Evolutionary conservation across 2,113 vertebrate species (phyloP).

Genomic region (Grammomys surdaster): DNA sequence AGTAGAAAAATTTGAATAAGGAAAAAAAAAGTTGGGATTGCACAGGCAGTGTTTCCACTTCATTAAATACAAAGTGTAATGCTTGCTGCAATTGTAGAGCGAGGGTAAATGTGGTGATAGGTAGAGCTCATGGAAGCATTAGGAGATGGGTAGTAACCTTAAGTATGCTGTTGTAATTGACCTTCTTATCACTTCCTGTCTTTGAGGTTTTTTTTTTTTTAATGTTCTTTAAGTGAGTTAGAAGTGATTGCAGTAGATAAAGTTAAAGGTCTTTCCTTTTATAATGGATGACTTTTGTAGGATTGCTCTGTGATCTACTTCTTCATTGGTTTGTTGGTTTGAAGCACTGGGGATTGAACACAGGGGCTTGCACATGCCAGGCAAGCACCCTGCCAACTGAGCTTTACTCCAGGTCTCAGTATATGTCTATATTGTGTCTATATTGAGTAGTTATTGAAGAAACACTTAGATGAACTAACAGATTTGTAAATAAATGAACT

Average conservation of each 20-base stretch:
- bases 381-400: not conserved
- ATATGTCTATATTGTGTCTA: not conserved
- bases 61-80: not conserved
- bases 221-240: not conserved
- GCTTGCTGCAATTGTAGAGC: conserved; percentile 50
- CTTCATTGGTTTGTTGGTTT: not conserved
- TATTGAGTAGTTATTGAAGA: conserved; percentile 14
- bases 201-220: not conserved
- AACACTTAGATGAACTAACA: conserved; percentile 27
- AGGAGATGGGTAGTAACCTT: not conserved
- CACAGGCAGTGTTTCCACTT: not conserved
- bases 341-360: not conserved
- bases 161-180: not conserved
- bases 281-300: conserved; percentile 17
- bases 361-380: not conserved
- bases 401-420: not conserved
- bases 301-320: conserved; percentile 1
- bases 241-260: not conserved
- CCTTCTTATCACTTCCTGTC: conserved; percentile 3
- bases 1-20: conserved; percentile 32
- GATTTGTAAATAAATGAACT: conserved; percentile 9
- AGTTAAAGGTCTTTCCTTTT: conserved; percentile 13
- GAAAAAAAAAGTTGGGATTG: not conserved
- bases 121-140: not conserved
- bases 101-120: not conserved